A percentile compares a stretch with the other conserved stretches of the same genome.
Conservation (phyloP, 92 coral and sea anemone species). For the Parazoanthus atlanticus region DNA sequence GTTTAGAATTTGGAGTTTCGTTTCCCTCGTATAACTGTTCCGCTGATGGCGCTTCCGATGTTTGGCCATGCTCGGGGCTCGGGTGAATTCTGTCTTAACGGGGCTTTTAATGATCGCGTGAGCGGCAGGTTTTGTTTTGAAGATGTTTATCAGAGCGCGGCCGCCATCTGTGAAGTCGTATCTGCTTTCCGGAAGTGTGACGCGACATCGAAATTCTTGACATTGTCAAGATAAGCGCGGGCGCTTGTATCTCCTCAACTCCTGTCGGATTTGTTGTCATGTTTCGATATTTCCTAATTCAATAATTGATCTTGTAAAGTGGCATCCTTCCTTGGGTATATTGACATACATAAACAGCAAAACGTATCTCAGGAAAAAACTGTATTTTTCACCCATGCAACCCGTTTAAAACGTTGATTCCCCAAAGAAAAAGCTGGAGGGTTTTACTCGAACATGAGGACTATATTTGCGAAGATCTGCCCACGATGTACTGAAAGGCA, state of each 20-base stretch:
- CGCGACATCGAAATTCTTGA: constrained; percentile 32
- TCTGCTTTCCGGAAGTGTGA: constrained; percentile 44
- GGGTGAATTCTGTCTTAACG: neutral
- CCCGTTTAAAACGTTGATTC: neutral
- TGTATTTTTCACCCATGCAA: no score
- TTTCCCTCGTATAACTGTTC: constrained; percentile 39
- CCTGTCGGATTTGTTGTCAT: neutral
- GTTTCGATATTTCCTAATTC: neutral
- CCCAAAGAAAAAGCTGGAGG: neutral
- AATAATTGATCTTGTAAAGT: neutral
- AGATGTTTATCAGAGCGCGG: constrained; percentile 36
- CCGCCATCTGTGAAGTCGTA: constrained; percentile 37
- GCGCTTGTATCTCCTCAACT: constrained; percentile 34
- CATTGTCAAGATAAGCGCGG: constrained; percentile 51
- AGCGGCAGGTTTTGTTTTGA: constrained; percentile 5
- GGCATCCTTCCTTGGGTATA: neutral
- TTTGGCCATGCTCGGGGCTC: neutral
- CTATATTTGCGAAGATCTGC: no score
- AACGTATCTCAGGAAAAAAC: neutral
- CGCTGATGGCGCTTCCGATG: constrained; percentile 40
- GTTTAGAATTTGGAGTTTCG: constrained; percentile 26
- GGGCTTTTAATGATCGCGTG: constrained; percentile 27
- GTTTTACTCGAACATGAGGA: neutral
- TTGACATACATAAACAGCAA: neutral
- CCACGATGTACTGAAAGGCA: no score